Percentiles rank a stretch among this genome's conserved stretches.
Evolutionary conservation across 2,797 vertebrate species (phyloP).

Genomic region (Syngnathus acus): DNA sequence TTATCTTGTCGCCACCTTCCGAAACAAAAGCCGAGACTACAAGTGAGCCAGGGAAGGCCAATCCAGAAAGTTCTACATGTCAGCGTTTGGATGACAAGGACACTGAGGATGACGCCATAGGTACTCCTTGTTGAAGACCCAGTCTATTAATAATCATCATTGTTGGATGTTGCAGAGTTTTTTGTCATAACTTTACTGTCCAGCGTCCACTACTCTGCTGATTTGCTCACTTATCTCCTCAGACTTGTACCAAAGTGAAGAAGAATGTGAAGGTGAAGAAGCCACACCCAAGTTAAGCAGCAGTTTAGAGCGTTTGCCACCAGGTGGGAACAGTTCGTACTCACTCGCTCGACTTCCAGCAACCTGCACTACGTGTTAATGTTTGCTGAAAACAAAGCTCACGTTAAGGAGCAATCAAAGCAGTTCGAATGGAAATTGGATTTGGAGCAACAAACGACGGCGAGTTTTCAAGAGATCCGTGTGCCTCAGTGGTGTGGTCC

Average conservation of each 20-base stretch:
- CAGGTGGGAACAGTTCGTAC: constrained; percentile 39
- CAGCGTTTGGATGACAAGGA: constrained; percentile 5
- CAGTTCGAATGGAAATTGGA: constrained; percentile 5
- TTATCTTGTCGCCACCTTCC: not conserved
- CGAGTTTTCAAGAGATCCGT: not conserved
- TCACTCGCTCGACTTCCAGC: not conserved
- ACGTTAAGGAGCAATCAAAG: not conserved
- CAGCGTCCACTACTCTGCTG: not conserved
- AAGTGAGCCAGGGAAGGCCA: constrained; percentile 1
- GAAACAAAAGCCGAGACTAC: constrained; percentile 10
- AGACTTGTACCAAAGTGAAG: not conserved
- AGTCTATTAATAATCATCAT: not conserved
- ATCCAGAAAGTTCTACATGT: not conserved
- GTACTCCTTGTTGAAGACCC: constrained; percentile 8
- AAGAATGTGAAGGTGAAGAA: not conserved
- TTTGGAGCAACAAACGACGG: constrained; percentile 2
- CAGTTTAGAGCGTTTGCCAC: constrained; percentile 4
- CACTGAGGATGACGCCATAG: constrained; percentile 11
- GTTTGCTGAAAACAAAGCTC: not conserved
- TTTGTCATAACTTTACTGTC: not conserved
- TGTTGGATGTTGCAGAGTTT: not conserved
- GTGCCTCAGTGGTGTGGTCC: not conserved
- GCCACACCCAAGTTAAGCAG: not conserved
- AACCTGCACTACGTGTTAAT: not conserved
- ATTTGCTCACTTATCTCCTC: not conserved